These are phyloP conservation scores for Sakesphorus luctuosus DNA, from an alignment of 2,113 vertebrate species.

Conservation along the genomic window DNA sequence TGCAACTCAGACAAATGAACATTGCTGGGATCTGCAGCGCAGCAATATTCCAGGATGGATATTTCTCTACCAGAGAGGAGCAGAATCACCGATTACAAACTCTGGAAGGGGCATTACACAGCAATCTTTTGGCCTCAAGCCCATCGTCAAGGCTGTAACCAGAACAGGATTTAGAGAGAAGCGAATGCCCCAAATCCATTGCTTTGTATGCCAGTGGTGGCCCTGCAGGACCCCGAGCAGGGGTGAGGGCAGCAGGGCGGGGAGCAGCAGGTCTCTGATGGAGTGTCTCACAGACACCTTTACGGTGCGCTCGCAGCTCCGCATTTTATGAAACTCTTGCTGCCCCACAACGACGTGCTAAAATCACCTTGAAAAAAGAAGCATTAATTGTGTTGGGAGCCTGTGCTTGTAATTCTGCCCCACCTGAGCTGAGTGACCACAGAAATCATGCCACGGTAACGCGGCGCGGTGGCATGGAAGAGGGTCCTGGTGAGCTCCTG, in stretches of 20 bases:
- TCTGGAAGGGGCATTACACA: neutral
- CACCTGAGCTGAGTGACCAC: neutral
- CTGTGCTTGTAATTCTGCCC: neutral
- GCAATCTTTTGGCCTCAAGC: neutral
- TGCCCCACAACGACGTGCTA: neutral
- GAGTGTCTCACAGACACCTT: neutral
- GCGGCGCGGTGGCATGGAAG: rapidly evolving
- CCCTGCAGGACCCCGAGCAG: neutral
- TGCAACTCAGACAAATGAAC: neutral
- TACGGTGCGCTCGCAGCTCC: rapidly evolving
- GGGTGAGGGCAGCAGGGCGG: neutral
- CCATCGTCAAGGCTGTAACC: neutral
- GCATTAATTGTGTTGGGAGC: neutral
- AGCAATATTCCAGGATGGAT: neutral
- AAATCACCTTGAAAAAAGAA: neutral
- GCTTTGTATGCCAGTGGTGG: neutral
- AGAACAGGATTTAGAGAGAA: neutral
- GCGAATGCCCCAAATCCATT: neutral
- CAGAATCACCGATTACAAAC: neutral
- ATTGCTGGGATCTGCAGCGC: neutral
- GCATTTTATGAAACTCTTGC: neutral
- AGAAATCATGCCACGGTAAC: neutral
- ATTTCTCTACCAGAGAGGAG: neutral
- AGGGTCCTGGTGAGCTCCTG: neutral
- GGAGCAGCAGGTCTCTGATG: neutral